Evolutionary conservation across 1,140 invertebrate species (phyloP), one percentile per base, ranked within the genome.

Genomic region (Dendroctonus ponderosae): DNA sequence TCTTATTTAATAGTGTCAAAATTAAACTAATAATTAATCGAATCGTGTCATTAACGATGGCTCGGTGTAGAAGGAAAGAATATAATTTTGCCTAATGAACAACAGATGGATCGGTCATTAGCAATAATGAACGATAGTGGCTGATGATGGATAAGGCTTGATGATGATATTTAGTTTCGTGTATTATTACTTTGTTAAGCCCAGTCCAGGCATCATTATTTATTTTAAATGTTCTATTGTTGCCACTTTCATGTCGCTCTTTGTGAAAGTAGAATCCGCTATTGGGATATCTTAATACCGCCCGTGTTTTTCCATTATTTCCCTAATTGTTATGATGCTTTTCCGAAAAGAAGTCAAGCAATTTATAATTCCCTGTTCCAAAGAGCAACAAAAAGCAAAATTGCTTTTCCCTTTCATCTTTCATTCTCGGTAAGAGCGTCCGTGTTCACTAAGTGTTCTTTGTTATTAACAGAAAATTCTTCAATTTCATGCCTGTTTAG

Each of bases 61-160:
- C 26, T 43, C 15, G 40, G 7, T 50, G 6, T 9, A 41, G 15
- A 62, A 49, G 15, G 43, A 41, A 62, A 53, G 42, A 50, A 62
- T 62, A 42, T 62, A 62, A 62, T 62, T 62, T 53, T 53, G 40
- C 60, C 50, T 62, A 62, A 62, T 53, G 60, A 62, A 52, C 49
- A 58, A 49, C 60, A 62, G 60, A 62, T 62, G 60, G 49, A 62
- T 62, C 53, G 52, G 60, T 62, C 60, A 62, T 62, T 62, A 62
- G 37, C 50, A 15, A 41, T 62, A 62, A 62, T 62, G 60, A 62
- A 62, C 26, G 60, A 43, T 42, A 52, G 49, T 50, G 11, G 40
- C 41, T 50, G 60, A 62, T 62, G 49, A 62, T 53, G 60, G 60
- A 62, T 62, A 40, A 52, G 52, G 44, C 8, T 62, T 62, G 50